These are phyloP conservation scores for Agrochola circellaris DNA, from an alignment of 2,888 invertebrate species.

Conservation along the genomic window DNA sequence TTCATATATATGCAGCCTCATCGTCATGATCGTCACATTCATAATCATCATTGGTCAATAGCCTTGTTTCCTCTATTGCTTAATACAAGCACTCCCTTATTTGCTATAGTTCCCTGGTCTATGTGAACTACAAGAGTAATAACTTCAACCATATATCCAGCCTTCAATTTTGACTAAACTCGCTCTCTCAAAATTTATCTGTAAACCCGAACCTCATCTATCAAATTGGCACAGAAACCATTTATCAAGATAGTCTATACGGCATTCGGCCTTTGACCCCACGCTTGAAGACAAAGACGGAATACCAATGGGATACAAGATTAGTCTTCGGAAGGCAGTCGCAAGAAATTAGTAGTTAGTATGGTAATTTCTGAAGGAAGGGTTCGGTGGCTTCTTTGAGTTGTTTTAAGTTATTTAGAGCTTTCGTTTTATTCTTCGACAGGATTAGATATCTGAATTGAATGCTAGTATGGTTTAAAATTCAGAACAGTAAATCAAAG, in stretches of 20 bases:
- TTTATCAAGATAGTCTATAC: conserved; percentile 51
- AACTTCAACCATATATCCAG: background rate
- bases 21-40: background rate
- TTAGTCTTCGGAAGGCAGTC: conserved; percentile 36
- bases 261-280: conserved; percentile 37
- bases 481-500: background rate
- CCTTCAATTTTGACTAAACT: conserved; percentile 29
- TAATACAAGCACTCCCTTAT: too few species aligned
- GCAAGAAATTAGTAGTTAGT: conserved; percentile 57
- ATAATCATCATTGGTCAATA: background rate
- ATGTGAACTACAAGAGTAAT: too few species aligned
- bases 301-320: conserved; percentile 60
- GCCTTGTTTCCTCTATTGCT: background rate
- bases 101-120: background rate
- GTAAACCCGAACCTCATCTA: conserved; percentile 37
- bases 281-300: conserved; percentile 48
- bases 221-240: conserved; percentile 40
- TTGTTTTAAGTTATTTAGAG: conserved; percentile 5
- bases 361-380: conserved; percentile 59
- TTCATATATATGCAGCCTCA: background rate
- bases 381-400: conserved; percentile 15
- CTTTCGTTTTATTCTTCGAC: background rate
- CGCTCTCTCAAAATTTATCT: conserved; percentile 32
- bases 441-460: background rate
- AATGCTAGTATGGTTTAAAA: background rate